Evolutionary conservation across 2,113 vertebrate genomes (phyloP), one percentile per base, ranked within the genome.

Genomic region (Chloebia gouldiae): DNA sequence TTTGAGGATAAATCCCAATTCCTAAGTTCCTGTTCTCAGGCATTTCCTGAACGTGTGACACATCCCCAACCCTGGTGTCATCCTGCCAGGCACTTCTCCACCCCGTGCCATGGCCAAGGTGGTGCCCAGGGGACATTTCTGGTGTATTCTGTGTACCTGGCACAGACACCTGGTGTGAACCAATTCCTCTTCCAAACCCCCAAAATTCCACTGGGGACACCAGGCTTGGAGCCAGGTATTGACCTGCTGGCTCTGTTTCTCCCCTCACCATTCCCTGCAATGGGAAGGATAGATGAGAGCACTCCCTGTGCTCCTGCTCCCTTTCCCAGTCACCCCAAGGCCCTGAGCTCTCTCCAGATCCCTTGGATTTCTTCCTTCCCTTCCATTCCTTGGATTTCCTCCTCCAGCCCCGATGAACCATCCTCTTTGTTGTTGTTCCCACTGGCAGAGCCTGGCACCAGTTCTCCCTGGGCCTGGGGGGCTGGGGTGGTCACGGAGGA

Each of bases 31-130:
- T 28, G 2, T 61, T 81, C 30, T 68, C 5, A 3, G 63, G 18
- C 1, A 1, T 35, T 63, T 57, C 53, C 2, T 0, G 3, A 11
- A 8, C 5, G 28, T 37, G 40, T 47, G 22, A 8, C 25, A 6
- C n/a, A 3, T 14, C n/a, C 35, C 22, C 28, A 33, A 0, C 14
- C 24, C 65, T 30, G 6, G 9, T 4, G 15, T 33, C 31, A 5
- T 10, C 33, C 10, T 51, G 35, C 21, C 47, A 0, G 2, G 2
- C 33, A 31, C 23, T 12, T 84, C 24, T 68, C 15, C 28, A 5
- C 21, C n/a, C 42, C 4, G 37, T 2, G 37, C 44, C 63, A 4
- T 3, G 39, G n/a, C 40, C 15, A 4, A 2, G 45, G 18, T 50
- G 31, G 39, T 80, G 63, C 2, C 15, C 6, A 13, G 10, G n/a